A percentile compares a stretch with the other conserved stretches of the same genome.
Conservation (phyloP, 2,888 invertebrate species). For the Orchesellides sinensis region DNA sequence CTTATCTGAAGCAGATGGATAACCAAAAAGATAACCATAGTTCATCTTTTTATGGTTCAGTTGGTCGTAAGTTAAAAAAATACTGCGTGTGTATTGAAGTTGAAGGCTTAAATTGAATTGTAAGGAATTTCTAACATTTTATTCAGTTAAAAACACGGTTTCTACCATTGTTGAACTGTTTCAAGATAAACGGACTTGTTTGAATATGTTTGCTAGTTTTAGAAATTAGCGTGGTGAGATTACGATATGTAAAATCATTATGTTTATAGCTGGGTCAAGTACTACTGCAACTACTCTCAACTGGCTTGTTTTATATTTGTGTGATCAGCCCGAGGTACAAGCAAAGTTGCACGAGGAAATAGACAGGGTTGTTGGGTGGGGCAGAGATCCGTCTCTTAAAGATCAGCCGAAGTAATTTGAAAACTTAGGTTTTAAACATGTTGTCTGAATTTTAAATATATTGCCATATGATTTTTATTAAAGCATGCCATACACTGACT, state of each 20-base stretch:
- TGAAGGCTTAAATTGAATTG: background rate
- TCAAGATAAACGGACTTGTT: slow-evolving; percentile 15
- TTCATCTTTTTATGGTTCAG: slow-evolving; percentile 67
- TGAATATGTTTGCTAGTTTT: background rate
- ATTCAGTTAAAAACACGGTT: background rate
- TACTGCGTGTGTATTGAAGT: too few species aligned
- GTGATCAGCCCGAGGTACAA: slow-evolving; percentile 3
- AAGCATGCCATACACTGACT: slow-evolving; percentile 19
- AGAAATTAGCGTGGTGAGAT: too few species aligned
- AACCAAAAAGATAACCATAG: slow-evolving; percentile 46
- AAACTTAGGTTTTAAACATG: too few species aligned
- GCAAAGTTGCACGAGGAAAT: slow-evolving; percentile 22
- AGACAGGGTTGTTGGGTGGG: slow-evolving; percentile 22
- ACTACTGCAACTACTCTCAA: background rate
- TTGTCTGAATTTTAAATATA: too few species aligned
- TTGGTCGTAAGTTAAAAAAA: slow-evolving; percentile 38
- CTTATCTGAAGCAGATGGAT: slow-evolving; percentile 63
- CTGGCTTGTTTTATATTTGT: slow-evolving; percentile 33
- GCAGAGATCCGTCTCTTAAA: slow-evolving; percentile 9
- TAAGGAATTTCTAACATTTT: background rate
- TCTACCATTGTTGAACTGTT: slow-evolving; percentile 36
- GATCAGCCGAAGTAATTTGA: slow-evolving; percentile 26
- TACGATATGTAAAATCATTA: background rate
- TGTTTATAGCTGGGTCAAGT: background rate
- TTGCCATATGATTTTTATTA: too few species aligned